These are phyloP conservation scores for Clepsis dumicolana DNA, from an alignment of 2,888 invertebrate genomes.

Conservation along the genomic window DNA sequence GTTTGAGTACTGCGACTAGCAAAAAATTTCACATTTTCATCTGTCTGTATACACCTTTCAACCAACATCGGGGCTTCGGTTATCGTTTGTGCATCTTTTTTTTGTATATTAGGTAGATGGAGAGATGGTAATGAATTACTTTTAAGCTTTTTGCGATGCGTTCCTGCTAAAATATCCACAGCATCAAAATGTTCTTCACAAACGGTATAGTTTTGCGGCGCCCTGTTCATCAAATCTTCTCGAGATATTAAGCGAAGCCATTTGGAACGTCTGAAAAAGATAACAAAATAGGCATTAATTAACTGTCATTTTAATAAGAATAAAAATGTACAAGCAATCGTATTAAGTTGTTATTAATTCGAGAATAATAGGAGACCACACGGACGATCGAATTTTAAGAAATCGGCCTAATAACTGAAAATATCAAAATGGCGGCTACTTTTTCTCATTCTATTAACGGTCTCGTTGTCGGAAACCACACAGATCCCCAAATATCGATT, in stretches of 20 bases:
- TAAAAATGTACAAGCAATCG: too few relatives aligned
- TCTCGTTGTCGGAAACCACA: too few relatives aligned
- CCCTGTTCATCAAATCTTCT: neutral
- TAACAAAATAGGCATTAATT: neutral
- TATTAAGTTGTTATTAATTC: neutral
- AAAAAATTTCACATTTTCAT: neutral
- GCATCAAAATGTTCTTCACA: conserved; percentile 1
- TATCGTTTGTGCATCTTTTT: neutral
- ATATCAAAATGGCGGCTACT: too few relatives aligned
- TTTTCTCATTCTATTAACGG: too few relatives aligned
- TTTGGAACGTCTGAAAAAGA: neutral
- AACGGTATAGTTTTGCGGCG: neutral
- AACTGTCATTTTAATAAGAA: neutral
- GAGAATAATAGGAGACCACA: too few relatives aligned
- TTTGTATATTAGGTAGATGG: neutral
- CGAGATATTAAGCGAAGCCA: conserved; percentile 2
- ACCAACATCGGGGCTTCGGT: neutral
- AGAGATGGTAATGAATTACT: neutral
- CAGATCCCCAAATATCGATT: neutral
- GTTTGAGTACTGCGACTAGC: neutral
- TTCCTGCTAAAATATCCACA: neutral
- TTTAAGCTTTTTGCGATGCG: neutral
- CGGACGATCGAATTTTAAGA: too few relatives aligned
- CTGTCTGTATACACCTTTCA: neutral
- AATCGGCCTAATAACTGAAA: too few relatives aligned